phyloP scores from a whole-genome alignment of 2,888 invertebrate genomes.

The Tromatobia lineatoria region DNA sequence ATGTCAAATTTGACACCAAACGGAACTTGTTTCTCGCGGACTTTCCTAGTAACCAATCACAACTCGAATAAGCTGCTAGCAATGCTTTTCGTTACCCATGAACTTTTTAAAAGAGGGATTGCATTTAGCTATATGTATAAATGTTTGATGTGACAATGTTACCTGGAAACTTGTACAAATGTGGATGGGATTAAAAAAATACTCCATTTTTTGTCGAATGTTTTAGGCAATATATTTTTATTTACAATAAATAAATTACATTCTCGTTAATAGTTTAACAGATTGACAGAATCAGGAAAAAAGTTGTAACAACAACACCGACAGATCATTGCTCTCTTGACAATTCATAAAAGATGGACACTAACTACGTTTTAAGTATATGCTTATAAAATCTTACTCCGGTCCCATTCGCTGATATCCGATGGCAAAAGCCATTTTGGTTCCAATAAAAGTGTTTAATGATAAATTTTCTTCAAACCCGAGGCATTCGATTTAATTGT shows the following conservation, averaged over 20 bases:
- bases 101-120: too few relatives aligned
- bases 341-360: slow-evolving; percentile 71
- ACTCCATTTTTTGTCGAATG: slow-evolving; percentile 37
- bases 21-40: too few relatives aligned
- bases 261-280: slow-evolving; percentile 79
- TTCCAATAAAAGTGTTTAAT: slow-evolving; percentile 70
- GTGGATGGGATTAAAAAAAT: neutral
- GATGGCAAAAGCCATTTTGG: slow-evolving; percentile 74
- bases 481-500: slow-evolving; percentile 51
- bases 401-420: slow-evolving; percentile 80
- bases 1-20: too few relatives aligned
- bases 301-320: slow-evolving; percentile 68
- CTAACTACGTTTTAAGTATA: slow-evolving; percentile 70
- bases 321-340: slow-evolving; percentile 74
- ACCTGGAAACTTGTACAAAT: too few relatives aligned
- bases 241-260: slow-evolving; percentile 84
- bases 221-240: slow-evolving; percentile 80
- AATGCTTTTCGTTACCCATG: too few relatives aligned
- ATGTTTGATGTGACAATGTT: too few relatives aligned
- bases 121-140: too few relatives aligned
- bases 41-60: too few relatives aligned
- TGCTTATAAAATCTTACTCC: slow-evolving; percentile 78
- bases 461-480: slow-evolving; percentile 58
- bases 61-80: too few relatives aligned
- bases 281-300: slow-evolving; percentile 71